Evolutionary conservation across 2,113 vertebrate species (phyloP), one percentile per base, ranked within the genome.

Genomic region (Gallinago paraguaiae): DNA sequence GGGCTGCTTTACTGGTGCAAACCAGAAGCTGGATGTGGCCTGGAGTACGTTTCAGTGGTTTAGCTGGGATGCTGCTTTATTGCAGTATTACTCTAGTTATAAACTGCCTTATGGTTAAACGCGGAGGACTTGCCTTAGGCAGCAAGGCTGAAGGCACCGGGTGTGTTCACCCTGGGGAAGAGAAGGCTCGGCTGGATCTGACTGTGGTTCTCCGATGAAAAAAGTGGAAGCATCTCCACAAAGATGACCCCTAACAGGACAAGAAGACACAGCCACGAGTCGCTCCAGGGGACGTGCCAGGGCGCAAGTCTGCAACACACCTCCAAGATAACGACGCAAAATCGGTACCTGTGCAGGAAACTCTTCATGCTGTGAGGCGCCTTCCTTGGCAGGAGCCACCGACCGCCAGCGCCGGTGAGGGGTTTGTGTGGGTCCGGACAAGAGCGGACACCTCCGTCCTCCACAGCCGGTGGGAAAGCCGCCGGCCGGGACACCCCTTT

Each of bases 361-460:
- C 3, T 10, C 18, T 46, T 19, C 37, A 18, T 17, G 39, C 27
- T 3, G 16, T 2, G 20, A 61, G 31, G 8, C 35, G 33, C 45
- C 39, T 53, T 76, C n/a, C 67, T 8, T 10, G 13, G 54, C 25
- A 72, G 75, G 1, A 23, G 39, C 5, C 17, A 28, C 11, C 15
- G 3, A 7, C 11, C 11, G 7, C 13, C 25, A 5, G 11, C 0
- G 63, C 59, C 9, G 27, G 17, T 11, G 43, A 20, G 20, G 65
- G 41, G 4, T 9, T 33, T 48, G 33, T 7, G 33, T 6, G 43
- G n/a, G 9, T n/a, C 39, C 15, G n/a, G 8, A 7, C 23, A 8
- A 5, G 23, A 1, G 9, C 10, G 5, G 63, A 15, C n/a, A 69
- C 6, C 39, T 28, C 17, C 4, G 23, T 5, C 4, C 4, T 5